These are phyloP conservation scores for Leptodactylus fallax DNA, from an alignment of 2,797 vertebrate genomes.

Conservation along the genomic window DNA sequence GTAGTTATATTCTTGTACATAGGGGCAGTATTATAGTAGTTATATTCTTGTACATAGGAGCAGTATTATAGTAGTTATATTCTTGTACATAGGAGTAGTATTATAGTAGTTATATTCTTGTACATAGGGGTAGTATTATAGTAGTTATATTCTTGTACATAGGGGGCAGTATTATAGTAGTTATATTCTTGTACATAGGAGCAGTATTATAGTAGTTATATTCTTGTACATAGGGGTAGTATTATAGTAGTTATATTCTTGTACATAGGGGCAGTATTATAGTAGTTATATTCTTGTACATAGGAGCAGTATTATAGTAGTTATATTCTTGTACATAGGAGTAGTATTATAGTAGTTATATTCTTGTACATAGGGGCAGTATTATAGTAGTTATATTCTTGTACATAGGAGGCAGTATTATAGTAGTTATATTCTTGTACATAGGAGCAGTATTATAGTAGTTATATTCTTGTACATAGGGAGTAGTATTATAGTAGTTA, in stretches of 20 bases:
- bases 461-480: slow-evolving; percentile 1
- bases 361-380: not conserved
- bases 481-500: slow-evolving; percentile 2
- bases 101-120: slow-evolving; percentile 3
- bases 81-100: slow-evolving; percentile 3
- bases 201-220: slow-evolving; percentile 15
- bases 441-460: slow-evolving; percentile 6
- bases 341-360: slow-evolving; percentile 8
- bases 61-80: slow-evolving; percentile 14
- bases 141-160: slow-evolving; percentile 3
- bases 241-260: slow-evolving; percentile 9
- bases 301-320: slow-evolving; percentile 2
- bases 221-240: slow-evolving; percentile 1
- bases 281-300: slow-evolving; percentile 1
- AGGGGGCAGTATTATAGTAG: not conserved
- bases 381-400: slow-evolving; percentile 11
- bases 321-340: not conserved
- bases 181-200: not conserved
- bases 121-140: not conserved
- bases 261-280: not conserved
- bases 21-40: not conserved
- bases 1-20: slow-evolving; percentile 3
- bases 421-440: slow-evolving; percentile 2
- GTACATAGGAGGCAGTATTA: not conserved
- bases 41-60: slow-evolving; percentile 2